Base-by-base conservation (phyloP, 1,140 invertebrate species). In the Pseudomyrmex sp. region DNA sequence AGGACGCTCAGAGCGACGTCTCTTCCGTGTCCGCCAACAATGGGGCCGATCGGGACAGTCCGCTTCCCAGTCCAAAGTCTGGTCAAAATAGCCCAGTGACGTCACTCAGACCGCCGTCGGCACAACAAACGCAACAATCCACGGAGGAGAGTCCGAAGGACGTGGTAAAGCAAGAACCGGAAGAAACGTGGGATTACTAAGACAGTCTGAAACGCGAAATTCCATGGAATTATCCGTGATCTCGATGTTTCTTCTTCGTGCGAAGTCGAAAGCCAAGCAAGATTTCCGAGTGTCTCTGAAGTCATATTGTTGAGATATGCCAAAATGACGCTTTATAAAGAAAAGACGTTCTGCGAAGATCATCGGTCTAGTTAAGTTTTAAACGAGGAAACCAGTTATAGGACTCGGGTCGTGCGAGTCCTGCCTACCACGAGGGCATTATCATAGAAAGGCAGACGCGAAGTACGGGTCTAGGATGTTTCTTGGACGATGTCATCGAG, bases 1-100 rank as follows among this genome's bases (percentile, higher is more conserved):
- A 96, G n/a, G 95, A 96, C 79, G 95, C 94, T 4, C 93, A 94
- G 65, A 95, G 95, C 46, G 96, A 96, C 76, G 90, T 92, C 0
- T 94, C 95, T 0, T 95, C 95, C 13, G 93, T 94, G 2, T 94
- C 95, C 4, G 94, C 92, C 15, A 93, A 95, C 87, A 94, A 95
- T 58, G 93, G 91, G 0, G 92, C 91, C 4, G 94, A 94, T 12
- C 86, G 90, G 1, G 92, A 92, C 35, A 94, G 91, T 65, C 92
- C 93, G 4, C 76, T 92, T 52, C 91, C 92, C 0, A 95, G 93
- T 90, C 93, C 93, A 50, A 94, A 93, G 59, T 93, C 93, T 9
- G 92, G 72, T 10, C 92, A 92, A 61, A 93, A 92, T 84, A 95
- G 91, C 90, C 94, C 93, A 1, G 89, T 76, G 48, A 91, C 89